Conservation (phyloP, 2,113 vertebrate genomes). For the Coturnix japonica region DNA sequence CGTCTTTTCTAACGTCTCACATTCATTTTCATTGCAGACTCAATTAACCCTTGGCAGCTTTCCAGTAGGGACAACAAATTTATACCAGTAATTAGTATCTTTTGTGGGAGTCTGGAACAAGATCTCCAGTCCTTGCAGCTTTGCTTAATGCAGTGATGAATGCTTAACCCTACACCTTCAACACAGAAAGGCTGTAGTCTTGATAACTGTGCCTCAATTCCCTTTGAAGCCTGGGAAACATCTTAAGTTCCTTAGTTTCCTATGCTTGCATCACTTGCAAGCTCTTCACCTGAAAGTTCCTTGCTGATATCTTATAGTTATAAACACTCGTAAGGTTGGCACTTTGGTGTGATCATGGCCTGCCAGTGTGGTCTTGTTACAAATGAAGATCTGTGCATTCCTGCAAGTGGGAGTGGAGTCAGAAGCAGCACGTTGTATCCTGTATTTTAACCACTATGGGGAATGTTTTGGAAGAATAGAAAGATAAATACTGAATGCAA, state of each 20-base stretch:
- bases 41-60: constrained; percentile 22
- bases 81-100: constrained; percentile 1
- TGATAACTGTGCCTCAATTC: background rate
- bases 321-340: background rate
- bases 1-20: constrained; percentile 16
- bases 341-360: too few species aligned
- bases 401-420: background rate
- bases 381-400: background rate
- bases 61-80: constrained; percentile 6
- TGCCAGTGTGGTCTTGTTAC: background rate
- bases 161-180: background rate
- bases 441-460: background rate
- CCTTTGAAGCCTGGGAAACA: background rate
- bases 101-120: background rate
- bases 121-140: background rate
- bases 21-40: constrained; percentile 15
- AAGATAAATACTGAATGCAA: background rate
- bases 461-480: constrained; percentile 3
- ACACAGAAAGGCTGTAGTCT: background rate
- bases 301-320: background rate
- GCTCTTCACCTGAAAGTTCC: background rate
- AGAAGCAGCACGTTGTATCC: background rate
- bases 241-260: background rate
- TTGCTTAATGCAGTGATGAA: background rate
- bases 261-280: background rate